Evolutionary conservation across 1,140 invertebrate genomes (phyloP).

Genomic region (Formica exsecta): DNA sequence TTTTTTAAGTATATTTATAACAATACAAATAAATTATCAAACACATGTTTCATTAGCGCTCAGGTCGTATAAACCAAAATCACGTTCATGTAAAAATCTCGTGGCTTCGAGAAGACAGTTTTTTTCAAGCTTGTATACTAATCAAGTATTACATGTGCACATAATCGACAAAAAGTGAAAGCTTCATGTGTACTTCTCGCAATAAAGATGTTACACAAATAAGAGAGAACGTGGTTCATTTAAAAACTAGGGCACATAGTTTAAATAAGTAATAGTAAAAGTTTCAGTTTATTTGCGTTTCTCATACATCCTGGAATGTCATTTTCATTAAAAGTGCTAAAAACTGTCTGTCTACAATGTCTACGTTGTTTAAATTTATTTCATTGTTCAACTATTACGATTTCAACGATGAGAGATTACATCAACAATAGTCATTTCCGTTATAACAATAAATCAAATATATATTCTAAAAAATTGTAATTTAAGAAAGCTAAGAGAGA

Average conservation of each 20-base stretch:
- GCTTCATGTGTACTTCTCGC: not conserved
- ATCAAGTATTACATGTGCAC: not conserved
- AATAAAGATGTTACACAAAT: not conserved
- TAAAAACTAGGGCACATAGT: not conserved
- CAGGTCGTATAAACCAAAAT: not conserved
- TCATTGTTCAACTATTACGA: not conserved
- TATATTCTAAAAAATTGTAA: not conserved
- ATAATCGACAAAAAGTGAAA: not conserved
- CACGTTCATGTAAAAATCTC: not conserved
- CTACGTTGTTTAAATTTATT: not conserved
- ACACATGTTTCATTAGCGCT: not conserved
- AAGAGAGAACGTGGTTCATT: not conserved
- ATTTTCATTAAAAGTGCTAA: not conserved
- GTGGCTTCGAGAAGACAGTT: not conserved
- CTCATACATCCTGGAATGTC: not conserved
- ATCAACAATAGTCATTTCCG: not conserved
- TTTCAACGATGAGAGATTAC: not conserved
- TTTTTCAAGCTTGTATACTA: not conserved
- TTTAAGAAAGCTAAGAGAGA: conserved; percentile 32
- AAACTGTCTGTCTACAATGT: not conserved
- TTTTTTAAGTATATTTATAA: conserved; percentile 14
- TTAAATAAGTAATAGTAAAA: conserved; percentile 7
- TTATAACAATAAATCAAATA: conserved; percentile 57
- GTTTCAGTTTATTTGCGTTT: not conserved
- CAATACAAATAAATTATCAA: conserved; percentile 39